Evolutionary conservation across 1,140 invertebrate genomes (phyloP).

Genomic region (Trachymyrmex septentrionalis): DNA sequence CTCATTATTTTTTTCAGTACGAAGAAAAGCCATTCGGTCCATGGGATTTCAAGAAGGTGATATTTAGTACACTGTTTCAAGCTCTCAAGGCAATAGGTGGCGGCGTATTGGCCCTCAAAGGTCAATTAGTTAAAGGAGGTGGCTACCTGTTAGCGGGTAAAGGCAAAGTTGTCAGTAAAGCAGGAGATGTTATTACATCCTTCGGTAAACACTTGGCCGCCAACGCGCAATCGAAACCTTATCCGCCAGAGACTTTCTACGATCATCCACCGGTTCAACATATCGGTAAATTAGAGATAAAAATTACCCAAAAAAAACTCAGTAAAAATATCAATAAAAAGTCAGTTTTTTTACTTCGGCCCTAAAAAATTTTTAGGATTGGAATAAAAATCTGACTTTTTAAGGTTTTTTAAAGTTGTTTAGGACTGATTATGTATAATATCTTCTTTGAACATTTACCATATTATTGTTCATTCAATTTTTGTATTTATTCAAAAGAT

Average conservation of each 20-base stretch:
- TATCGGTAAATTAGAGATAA: conserved; percentile 32
- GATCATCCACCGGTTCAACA: conserved; percentile 50
- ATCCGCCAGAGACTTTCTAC: conserved; percentile 75
- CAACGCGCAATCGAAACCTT: conserved; percentile 88
- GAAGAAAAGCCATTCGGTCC: conserved; percentile 89
- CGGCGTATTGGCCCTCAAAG: conserved; percentile 93
- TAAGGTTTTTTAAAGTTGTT: too few relatives aligned
- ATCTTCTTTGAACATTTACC: too few relatives aligned
- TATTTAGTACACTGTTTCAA: conserved; percentile 92
- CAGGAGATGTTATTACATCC: conserved; percentile 91
- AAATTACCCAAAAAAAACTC: too few relatives aligned
- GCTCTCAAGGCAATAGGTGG: conserved; percentile 94
- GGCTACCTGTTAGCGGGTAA: conserved; percentile 91
- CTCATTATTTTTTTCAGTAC: conserved; percentile 80
- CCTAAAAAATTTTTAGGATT: too few relatives aligned
- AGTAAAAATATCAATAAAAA: too few relatives aligned
- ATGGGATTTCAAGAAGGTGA: conserved; percentile 93
- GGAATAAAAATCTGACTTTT: too few relatives aligned
- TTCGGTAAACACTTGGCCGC: conserved; percentile 92
- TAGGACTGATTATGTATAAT: too few relatives aligned
- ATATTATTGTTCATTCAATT: too few relatives aligned
- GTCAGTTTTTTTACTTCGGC: too few relatives aligned
- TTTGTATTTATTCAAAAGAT: too few relatives aligned
- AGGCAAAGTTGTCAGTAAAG: conserved; percentile 90
- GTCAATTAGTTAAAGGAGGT: conserved; percentile 93